phyloP scores from a whole-genome alignment of 2,888 invertebrate species.

The Eilema caniola region DNA sequence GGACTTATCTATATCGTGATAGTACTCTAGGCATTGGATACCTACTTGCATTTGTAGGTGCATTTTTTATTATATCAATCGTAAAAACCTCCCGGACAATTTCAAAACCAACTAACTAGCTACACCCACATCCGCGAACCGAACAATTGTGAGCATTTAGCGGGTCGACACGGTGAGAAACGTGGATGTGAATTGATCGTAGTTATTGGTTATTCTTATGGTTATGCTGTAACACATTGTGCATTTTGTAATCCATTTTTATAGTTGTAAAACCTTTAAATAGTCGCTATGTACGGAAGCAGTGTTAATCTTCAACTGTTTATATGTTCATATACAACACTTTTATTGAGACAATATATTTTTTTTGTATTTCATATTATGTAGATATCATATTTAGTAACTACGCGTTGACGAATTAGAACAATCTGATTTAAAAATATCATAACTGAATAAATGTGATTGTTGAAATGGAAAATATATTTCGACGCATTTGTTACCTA shows the following conservation, averaged over 20 bases:
- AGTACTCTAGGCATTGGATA: neutral
- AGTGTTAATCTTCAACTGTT: constrained; percentile 55
- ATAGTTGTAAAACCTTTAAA: constrained; percentile 46
- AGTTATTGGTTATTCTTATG: constrained; percentile 26
- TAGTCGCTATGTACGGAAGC: constrained; percentile 40
- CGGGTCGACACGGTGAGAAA: neutral
- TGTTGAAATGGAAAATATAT: constrained; percentile 43
- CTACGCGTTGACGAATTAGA: constrained; percentile 43
- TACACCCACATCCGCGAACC: neutral
- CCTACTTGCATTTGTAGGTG: neutral
- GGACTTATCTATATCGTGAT: neutral
- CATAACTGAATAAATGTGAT: constrained; percentile 41
- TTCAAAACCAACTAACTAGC: neutral
- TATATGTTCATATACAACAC: constrained; percentile 50
- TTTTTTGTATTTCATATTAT: constrained; percentile 48
- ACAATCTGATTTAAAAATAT: constrained; percentile 46
- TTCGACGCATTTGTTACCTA: constrained; percentile 41
- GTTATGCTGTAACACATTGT: constrained; percentile 47
- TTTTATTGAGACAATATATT: constrained; percentile 43
- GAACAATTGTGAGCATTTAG: neutral
- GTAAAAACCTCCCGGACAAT: neutral
- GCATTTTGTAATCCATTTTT: constrained; percentile 58
- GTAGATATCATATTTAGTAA: constrained; percentile 45
- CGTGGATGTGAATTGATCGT: neutral
- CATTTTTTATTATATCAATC: neutral